Conservation (phyloP, 2,797 vertebrate genomes). For the Melanotaenia trifasciata region DNA sequence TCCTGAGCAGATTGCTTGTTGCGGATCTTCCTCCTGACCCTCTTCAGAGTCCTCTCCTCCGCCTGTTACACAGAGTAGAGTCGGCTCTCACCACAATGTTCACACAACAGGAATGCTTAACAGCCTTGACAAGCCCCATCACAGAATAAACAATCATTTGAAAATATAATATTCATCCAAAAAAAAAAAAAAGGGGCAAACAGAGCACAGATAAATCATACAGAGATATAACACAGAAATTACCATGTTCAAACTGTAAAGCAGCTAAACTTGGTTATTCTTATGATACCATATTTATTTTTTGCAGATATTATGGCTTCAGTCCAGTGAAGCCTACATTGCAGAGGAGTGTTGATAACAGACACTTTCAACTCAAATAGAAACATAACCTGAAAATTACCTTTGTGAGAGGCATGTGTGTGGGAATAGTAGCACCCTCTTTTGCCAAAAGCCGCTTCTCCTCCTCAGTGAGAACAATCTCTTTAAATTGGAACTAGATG, state of each 20-base stretch:
- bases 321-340: neutral
- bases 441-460: slow-evolving; percentile 89
- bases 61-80: slow-evolving; percentile 77
- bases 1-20: slow-evolving; percentile 93
- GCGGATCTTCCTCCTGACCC: slow-evolving; percentile 89
- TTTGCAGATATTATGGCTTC: neutral
- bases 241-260: no score
- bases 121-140: slow-evolving; percentile 10
- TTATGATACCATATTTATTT: neutral
- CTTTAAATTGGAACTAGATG: slow-evolving; percentile 82
- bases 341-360: neutral
- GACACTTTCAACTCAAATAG: neutral
- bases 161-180: slow-evolving; percentile 1
- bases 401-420: slow-evolving; percentile 89
- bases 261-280: neutral
- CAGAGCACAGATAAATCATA: no score
- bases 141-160: slow-evolving; percentile 1
- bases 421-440: slow-evolving; percentile 86
- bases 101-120: slow-evolving; percentile 12
- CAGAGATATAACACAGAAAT: neutral
- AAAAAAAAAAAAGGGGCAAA: neutral
- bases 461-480: slow-evolving; percentile 88
- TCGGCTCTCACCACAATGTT: slow-evolving; percentile 24
- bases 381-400: slow-evolving; percentile 67
- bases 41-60: slow-evolving; percentile 88